Evolutionary conservation across 2,797 vertebrate species (phyloP).

Genomic region (Pipistrellus nathusii): DNA sequence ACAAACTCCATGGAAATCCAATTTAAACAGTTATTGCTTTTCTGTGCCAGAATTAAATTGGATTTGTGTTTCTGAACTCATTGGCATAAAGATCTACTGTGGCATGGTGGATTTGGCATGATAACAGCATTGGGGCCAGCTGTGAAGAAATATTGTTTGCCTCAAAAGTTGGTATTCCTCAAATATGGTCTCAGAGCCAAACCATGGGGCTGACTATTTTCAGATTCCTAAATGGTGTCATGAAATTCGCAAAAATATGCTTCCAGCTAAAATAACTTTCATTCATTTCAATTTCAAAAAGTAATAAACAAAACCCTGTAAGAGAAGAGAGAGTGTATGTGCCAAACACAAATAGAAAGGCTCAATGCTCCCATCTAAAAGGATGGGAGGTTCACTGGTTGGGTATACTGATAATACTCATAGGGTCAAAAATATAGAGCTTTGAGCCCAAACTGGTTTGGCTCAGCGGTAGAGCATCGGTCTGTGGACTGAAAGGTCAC

Average conservation of each 20-base stretch:
- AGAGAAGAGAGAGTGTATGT: background rate
- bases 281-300: slow-evolving; percentile 33
- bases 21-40: slow-evolving; percentile 80
- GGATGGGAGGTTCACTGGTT: fast-evolving
- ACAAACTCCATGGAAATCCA: slow-evolving; percentile 79
- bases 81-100: slow-evolving; percentile 68
- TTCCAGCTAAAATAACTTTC: background rate
- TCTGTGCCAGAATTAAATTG: slow-evolving; percentile 81
- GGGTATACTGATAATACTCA: background rate
- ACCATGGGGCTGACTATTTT: background rate
- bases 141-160: slow-evolving; percentile 32
- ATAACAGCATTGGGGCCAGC: slow-evolving; percentile 39
- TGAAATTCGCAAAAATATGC: slow-evolving; percentile 46
- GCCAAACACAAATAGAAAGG: background rate
- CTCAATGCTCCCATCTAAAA: background rate
- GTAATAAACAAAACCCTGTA: background rate
- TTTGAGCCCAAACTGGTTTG: background rate
- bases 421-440: background rate
- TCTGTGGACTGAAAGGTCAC: no score
- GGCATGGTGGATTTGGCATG: slow-evolving; percentile 50
- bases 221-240: slow-evolving; percentile 16
- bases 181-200: slow-evolving; percentile 30
- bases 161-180: slow-evolving; percentile 52
- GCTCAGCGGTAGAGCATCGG: no score
- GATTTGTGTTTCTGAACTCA: slow-evolving; percentile 80